Evolutionary conservation across 2,113 vertebrate genomes (phyloP).

Genomic region (Malurus alboscapulatus): DNA sequence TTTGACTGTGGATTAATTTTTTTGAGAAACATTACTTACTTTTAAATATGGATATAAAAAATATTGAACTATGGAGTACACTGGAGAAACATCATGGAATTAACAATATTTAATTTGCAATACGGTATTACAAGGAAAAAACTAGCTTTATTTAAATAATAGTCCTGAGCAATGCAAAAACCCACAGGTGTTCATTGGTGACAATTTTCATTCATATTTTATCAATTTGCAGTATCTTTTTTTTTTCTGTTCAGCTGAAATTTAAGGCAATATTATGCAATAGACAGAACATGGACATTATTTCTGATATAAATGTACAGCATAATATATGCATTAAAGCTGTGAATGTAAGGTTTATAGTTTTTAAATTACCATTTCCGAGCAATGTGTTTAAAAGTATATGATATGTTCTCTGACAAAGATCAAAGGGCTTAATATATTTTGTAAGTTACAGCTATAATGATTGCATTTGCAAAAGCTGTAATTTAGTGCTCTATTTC

Average conservation of each 20-base stretch:
- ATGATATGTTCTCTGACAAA: constrained; percentile 65
- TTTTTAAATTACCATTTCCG: constrained; percentile 67
- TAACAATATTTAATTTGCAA: background rate
- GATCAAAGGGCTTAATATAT: constrained; percentile 75
- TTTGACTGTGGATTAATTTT: background rate
- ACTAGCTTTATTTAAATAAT: background rate
- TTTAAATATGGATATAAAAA: background rate
- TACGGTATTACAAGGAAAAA: background rate
- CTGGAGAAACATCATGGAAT: background rate
- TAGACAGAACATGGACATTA: constrained; percentile 23
- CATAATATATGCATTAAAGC: constrained; percentile 47
- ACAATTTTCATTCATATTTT: constrained; percentile 33
- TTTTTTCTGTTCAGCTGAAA: constrained; percentile 18
- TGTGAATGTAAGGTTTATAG: constrained; percentile 40
- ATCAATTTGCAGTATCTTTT: background rate
- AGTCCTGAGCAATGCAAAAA: background rate
- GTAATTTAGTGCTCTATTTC: constrained; percentile 75
- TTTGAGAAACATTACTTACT: background rate
- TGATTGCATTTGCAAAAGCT: constrained; percentile 75
- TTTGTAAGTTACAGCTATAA: constrained; percentile 76
- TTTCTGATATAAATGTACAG: constrained; percentile 36
- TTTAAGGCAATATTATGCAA: background rate
- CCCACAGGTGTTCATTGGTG: constrained; percentile 1
- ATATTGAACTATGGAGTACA: background rate
- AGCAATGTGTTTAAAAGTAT: constrained; percentile 70